A percentile compares a stretch with the other conserved stretches of the same genome.
Evolutionary conservation across 2,888 invertebrate genomes (phyloP).

Genomic region (Sinopyrophorus schimmeli): DNA sequence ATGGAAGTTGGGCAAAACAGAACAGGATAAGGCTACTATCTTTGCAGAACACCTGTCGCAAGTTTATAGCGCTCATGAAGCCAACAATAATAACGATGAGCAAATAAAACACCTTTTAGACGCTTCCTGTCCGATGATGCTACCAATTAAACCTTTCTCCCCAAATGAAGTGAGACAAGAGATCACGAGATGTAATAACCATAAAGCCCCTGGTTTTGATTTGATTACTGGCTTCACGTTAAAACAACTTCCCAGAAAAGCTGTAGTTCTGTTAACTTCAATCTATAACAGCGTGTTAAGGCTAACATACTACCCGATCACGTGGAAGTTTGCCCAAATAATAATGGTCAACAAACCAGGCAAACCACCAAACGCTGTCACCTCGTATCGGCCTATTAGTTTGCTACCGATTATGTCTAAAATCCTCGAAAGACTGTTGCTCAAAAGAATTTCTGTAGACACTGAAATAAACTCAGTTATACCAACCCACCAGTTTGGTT

Average conservation of each 20-base stretch:
- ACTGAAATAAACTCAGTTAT: slow-evolving; percentile 11
- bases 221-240: neutral
- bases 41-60: neutral
- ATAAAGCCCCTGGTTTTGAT: slow-evolving; percentile 6
- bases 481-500: slow-evolving; percentile 6
- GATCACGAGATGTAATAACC: slow-evolving; percentile 2
- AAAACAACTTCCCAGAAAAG: slow-evolving; percentile 13
- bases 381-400: slow-evolving; percentile 6
- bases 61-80: neutral
- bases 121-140: neutral
- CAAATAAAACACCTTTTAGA: neutral
- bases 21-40: slow-evolving; percentile 4
- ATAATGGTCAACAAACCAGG: slow-evolving; percentile 5
- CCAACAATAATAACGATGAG: neutral
- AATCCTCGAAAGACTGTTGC: slow-evolving; percentile 9
- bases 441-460: slow-evolving; percentile 10
- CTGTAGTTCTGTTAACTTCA: neutral
- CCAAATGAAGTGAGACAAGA: slow-evolving; percentile 3
- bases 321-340: slow-evolving; percentile 6
- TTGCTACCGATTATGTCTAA: slow-evolving; percentile 8
- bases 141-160: neutral
- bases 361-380: slow-evolving; percentile 1
- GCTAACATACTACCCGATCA: slow-evolving; percentile 5
- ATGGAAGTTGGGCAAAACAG: slow-evolving; percentile 18
- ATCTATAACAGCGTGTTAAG: slow-evolving; percentile 7